Evolutionary conservation across 1,140 invertebrate genomes (phyloP).

Genomic region (Heliconius melpomene): DNA sequence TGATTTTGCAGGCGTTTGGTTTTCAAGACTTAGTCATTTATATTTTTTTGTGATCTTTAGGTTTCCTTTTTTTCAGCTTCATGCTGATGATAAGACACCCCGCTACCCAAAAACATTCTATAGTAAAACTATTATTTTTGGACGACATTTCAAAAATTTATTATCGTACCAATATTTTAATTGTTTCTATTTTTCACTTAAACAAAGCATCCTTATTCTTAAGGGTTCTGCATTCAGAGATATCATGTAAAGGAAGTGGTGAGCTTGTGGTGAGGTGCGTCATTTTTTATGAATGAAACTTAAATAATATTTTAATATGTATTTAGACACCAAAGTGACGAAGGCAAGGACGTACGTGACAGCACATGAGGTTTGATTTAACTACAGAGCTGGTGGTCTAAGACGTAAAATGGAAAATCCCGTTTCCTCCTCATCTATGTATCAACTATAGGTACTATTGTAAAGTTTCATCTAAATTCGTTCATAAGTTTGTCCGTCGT

Average conservation of each 20-base stretch:
- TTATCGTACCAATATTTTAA: too few relatives aligned
- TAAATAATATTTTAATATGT: neutral
- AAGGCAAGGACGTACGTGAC: neutral
- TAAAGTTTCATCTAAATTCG: too few relatives aligned
- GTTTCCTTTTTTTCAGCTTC: neutral
- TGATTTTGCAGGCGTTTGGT: slow-evolving; percentile 19
- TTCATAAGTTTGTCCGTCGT: too few relatives aligned
- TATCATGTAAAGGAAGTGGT: neutral
- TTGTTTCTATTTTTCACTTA: too few relatives aligned
- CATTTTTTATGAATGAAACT: neutral
- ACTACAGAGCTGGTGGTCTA: too few relatives aligned
- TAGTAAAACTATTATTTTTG: too few relatives aligned
- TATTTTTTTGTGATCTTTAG: neutral
- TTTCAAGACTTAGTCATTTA: slow-evolving; percentile 19
- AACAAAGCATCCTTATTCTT: neutral
- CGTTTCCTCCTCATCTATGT: neutral
- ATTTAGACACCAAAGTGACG: neutral
- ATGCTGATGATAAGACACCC: too few relatives aligned
- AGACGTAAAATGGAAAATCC: too few relatives aligned
- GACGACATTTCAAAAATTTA: too few relatives aligned
- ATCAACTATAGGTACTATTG: too few relatives aligned
- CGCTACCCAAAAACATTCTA: too few relatives aligned
- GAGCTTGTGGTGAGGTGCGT: neutral
- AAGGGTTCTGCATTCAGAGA: neutral
- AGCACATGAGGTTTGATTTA: neutral